These are phyloP conservation scores for Bambusicola thoracicus DNA, from an alignment of 2,113 vertebrate species.

Conservation along the genomic window DNA sequence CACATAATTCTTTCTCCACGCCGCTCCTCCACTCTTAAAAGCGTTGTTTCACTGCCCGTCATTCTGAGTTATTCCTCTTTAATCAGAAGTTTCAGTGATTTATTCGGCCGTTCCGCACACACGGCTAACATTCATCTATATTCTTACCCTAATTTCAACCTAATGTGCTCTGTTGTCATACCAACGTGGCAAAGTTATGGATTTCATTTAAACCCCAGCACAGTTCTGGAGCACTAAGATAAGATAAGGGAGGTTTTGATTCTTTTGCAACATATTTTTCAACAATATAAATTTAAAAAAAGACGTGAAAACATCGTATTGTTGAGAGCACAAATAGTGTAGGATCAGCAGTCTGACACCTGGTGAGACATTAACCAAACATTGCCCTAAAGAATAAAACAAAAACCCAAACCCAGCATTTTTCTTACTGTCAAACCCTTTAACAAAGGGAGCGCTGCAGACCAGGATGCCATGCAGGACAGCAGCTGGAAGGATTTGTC, in stretches of 20 bases:
- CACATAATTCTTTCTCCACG: not conserved
- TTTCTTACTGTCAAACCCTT: not conserved
- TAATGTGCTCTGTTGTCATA: conserved; percentile 16
- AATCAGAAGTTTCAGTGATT: conserved; percentile 21
- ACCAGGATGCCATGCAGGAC: not conserved
- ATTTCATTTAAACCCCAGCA: conserved; percentile 27
- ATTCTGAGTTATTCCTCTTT: not conserved
- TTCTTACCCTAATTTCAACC: conserved; percentile 20
- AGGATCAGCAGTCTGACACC: not conserved
- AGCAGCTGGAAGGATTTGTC: not conserved
- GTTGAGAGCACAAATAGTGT: not conserved
- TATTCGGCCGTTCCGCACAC: conserved; percentile 2
- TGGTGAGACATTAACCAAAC: not conserved
- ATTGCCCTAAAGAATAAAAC: not conserved
- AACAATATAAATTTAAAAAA: not conserved
- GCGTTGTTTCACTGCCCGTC: not conserved
- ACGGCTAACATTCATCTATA: conserved; percentile 14
- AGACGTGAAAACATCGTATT: not conserved
- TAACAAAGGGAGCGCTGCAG: not conserved
- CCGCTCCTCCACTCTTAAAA: not conserved
- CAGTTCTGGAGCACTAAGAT: not conserved
- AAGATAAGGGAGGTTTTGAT: not conserved
- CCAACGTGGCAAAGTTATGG: conserved; percentile 12
- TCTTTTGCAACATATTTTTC: not conserved
- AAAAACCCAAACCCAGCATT: not conserved